A percentile compares a stretch with the other conserved stretches of the same genome.
phyloP scores from a whole-genome alignment of 1,140 invertebrate genomes.

The Microplitis demolitor region DNA sequence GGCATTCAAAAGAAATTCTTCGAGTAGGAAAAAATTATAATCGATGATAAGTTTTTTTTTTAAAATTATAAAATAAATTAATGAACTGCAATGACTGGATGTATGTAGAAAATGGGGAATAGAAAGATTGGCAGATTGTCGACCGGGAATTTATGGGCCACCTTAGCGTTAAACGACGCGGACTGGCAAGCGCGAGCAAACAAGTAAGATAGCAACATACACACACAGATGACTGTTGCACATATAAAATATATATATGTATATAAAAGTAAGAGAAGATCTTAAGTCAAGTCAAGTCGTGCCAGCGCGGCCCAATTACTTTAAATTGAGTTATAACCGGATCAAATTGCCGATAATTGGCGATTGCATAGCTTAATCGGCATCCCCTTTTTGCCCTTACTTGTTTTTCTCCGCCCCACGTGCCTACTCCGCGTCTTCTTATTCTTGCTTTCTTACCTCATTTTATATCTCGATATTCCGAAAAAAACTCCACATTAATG shows the following conservation, averaged over 20 bases:
- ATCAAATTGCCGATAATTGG: constrained; percentile 55
- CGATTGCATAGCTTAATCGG: constrained; percentile 50
- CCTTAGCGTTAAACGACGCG: constrained; percentile 39
- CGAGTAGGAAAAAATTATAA: too few relatives aligned
- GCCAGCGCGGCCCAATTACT: constrained; percentile 48
- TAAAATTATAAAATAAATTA: too few relatives aligned
- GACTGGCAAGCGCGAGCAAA: neutral
- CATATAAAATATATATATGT: too few relatives aligned
- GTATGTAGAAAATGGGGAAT: neutral
- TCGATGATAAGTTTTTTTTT: too few relatives aligned
- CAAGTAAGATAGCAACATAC: neutral
- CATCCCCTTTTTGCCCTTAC: constrained; percentile 15
- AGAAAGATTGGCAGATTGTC: constrained; percentile 17
- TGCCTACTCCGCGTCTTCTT: neutral
- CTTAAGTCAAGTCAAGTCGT: constrained; percentile 12
- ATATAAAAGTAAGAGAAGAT: neutral
- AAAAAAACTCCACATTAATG: neutral
- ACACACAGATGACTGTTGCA: too few relatives aligned
- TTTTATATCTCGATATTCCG: neutral
- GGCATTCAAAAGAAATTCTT: too few relatives aligned
- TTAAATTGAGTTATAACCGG: constrained; percentile 56
- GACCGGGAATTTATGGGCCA: constrained; percentile 41
- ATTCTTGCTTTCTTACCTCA: neutral
- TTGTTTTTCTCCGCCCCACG: constrained; percentile 14
- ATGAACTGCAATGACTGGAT: too few relatives aligned